Base-by-base conservation (phyloP, 30 jellyfish, hydroid and myxozoan species). In the Clytia hemisphaerica region DNA sequence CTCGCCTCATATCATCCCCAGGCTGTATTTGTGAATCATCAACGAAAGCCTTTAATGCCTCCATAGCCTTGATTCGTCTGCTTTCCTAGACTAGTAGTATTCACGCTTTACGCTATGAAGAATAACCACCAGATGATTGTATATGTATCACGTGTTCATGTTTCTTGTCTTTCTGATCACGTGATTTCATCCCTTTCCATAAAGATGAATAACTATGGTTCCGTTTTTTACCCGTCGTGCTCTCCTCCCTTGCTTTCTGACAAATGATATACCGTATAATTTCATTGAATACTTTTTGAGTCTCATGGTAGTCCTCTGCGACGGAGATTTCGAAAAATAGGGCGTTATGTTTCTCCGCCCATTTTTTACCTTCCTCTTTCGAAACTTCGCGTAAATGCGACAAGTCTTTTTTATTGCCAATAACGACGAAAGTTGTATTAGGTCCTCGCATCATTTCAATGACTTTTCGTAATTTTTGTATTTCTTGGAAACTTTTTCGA, bases 301-400 rank as follows among this genome's bases (percentile, higher is more conserved):
- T 83, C 53, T 83, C 95, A 24, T 75, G 83, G 65, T 83, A 83
- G 0, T 92, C 95, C 51, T 83, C 95, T 16, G 95, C 86, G 33
- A 83, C 95, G 4, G 95, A 83, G 22, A 83, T 75, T 38, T 83
- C 95, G 48, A 47, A 83, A 38, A 83, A 83, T 32, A 64, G 76
- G 59, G 85, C 75, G n/a, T 73, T 79, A 51, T 61, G 49, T 67
- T 83, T 83, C 15, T 83, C 92, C 6, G 95, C 92, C 19, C 69
- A 53, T 63, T 38, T 60, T 69, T 82, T 51, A n/a, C 95, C 95
- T 36, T 83, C 95, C 28, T 61, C 95, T 26, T 79, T 57, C 18
- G 79, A 75, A 22, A 83, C 95, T 61, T 83, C 95, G 28, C 95
- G 81, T 38, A 83, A 83, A 61, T 83, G 95, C 37, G 75, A 80